Evolutionary conservation across 1,140 invertebrate species (phyloP), one percentile per base, ranked within the genome.

Genomic region (Rhyzopertha dominica): DNA sequence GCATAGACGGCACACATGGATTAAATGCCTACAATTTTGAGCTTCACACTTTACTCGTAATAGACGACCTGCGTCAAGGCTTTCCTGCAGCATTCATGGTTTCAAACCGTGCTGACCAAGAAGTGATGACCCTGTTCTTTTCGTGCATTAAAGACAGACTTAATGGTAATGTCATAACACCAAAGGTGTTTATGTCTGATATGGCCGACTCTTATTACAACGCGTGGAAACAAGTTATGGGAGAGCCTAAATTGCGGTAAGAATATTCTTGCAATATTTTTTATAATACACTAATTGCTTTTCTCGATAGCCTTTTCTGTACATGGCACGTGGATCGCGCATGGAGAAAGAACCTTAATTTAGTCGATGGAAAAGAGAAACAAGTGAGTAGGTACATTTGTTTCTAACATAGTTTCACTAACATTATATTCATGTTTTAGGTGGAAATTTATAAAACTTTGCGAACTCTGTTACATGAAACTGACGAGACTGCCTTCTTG

Each of bases 101-200:
- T 17, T 24, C 36, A 8, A 47, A 41, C 22, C 18, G 36, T 9
- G 10, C 18, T 1, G 42, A 49, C 31, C n/a, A 39, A 26, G 14
- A 12, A 34, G 26, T 49, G 8, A 23, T 53, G 13, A 13, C 18
- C 8, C 16, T 49, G 23, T 53, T 53, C 43, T 45, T 45, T 2
- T 25, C 7, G 3, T 40, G 12, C 30, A n/a, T 8, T 16, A 3
- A 16, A 35, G 22, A n/a, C 39, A 41, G 18, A 10, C 16, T 19
- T 26, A 13, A 19, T 14, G 32, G 32, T 19, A 17, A 3, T n/a
- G 22, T 5, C n/a, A 4, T 35, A 9, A 19, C 8, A 35, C 8
- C 32, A n/a, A 35, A 5, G 4, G 14, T 16, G 18, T 35, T 35
- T 14, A 35, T 35, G 5, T 35, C 32, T 14, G 32, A 35, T 16